A percentile compares a stretch with the other conserved stretches of the same genome.
Evolutionary conservation across 1,140 invertebrate genomes (phyloP).

Genomic region (Orius insidiosus): DNA sequence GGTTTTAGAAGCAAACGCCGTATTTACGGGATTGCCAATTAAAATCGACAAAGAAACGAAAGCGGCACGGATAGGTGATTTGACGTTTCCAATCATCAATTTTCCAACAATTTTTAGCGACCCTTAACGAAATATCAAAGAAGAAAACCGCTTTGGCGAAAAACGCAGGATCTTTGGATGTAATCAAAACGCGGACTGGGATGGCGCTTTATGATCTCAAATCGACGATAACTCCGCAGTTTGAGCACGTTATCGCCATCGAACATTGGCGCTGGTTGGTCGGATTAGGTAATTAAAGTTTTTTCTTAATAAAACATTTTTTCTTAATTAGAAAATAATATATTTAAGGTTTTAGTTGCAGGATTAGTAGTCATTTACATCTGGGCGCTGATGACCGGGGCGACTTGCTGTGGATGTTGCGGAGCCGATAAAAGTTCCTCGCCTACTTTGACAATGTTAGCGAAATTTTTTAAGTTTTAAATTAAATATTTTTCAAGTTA

Average conservation of each 20-base stretch:
- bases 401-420: slow-evolving; percentile 34
- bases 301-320: background rate
- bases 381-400: slow-evolving; percentile 30
- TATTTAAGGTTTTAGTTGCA: slow-evolving; percentile 24
- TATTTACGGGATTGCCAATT: slow-evolving; percentile 15
- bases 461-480: slow-evolving; percentile 3
- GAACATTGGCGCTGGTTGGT: slow-evolving; percentile 28
- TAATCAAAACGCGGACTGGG: slow-evolving; percentile 24
- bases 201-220: slow-evolving; percentile 26
- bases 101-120: slow-evolving; percentile 24
- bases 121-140: slow-evolving; percentile 26
- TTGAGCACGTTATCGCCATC: slow-evolving; percentile 24
- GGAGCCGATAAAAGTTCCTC: slow-evolving; percentile 33
- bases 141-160: slow-evolving; percentile 26
- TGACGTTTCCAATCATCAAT: background rate
- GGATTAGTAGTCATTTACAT: slow-evolving; percentile 26
- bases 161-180: slow-evolving; percentile 26
- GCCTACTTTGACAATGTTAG: slow-evolving; percentile 31
- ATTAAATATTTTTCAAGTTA: background rate
- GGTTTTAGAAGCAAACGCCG: slow-evolving; percentile 15
- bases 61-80: slow-evolving; percentile 17
- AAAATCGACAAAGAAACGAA: slow-evolving; percentile 16
- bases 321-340: background rate
- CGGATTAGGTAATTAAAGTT: slow-evolving; percentile 24
- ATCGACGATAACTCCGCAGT: slow-evolving; percentile 21